A percentile compares a stretch with the other conserved stretches of the same genome.
These are phyloP conservation scores for Phoenoteleia sp. DNA, from an alignment of 2,888 invertebrate species.

Conservation along the genomic window DNA sequence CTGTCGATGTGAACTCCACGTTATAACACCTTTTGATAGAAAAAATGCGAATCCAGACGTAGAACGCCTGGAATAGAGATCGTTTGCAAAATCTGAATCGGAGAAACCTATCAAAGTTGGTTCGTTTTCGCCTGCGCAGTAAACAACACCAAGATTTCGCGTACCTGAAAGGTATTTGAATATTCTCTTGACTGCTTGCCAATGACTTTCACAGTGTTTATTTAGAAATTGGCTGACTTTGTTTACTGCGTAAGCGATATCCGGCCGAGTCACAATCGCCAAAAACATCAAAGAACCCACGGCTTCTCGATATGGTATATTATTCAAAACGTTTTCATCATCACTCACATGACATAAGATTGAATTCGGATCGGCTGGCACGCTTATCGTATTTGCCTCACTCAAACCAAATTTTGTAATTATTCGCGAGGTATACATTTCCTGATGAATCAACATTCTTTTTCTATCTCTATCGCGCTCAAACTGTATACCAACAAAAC, in stretches of 20 bases:
- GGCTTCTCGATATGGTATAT: conserved; percentile 36
- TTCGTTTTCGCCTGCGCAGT: neutral
- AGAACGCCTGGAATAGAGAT: neutral
- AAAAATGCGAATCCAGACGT: neutral
- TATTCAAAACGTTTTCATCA: neutral
- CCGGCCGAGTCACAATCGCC: conserved; percentile 30
- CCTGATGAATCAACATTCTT: conserved; percentile 59
- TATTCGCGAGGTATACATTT: neutral
- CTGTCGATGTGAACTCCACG: conserved; percentile 13
- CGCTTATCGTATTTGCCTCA: neutral
- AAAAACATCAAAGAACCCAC: conserved; percentile 52
- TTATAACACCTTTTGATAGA: no score
- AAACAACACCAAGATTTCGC: neutral
- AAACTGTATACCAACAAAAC: conserved; percentile 56
- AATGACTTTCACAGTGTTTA: conserved; percentile 1
- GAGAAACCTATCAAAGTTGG: neutral
- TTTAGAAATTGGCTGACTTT: conserved; percentile 24
- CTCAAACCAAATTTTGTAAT: neutral
- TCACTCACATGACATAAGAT: neutral
- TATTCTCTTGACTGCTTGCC: neutral
- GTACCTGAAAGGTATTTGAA: no score
- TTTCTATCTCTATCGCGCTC: conserved; percentile 30
- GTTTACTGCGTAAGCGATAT: conserved; percentile 51
- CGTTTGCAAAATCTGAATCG: neutral
- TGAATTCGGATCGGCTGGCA: conserved; percentile 43